Percentiles rank a stretch among this genome's conserved stretches.
Evolutionary conservation across 2,888 invertebrate species (phyloP).

Genomic region (Netelia inedita): DNA sequence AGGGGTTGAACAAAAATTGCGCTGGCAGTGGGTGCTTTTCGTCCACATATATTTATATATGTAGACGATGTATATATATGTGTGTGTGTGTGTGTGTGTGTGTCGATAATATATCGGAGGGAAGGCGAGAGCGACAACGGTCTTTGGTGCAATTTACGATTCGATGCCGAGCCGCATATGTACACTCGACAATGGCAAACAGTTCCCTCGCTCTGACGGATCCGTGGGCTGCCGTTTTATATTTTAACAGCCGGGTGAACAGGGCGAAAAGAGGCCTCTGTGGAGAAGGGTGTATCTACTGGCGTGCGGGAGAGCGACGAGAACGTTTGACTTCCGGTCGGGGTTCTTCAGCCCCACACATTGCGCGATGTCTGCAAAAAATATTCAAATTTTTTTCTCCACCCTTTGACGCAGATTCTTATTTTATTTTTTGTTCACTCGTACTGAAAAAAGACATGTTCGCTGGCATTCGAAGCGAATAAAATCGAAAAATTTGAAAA

Average conservation of each 20-base stretch:
- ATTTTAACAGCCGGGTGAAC: slow-evolving; percentile 50
- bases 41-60: neutral
- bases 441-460: no score
- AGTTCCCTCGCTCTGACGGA: neutral
- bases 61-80: neutral
- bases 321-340: slow-evolving; percentile 54
- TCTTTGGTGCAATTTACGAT: slow-evolving; percentile 53
- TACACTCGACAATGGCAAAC: slow-evolving; percentile 37
- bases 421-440: neutral
- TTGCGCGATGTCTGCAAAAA: slow-evolving; percentile 39
- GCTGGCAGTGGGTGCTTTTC: slow-evolving; percentile 3
- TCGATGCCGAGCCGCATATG: slow-evolving; percentile 14
- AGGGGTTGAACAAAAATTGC: slow-evolving; percentile 1
- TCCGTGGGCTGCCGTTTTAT: slow-evolving; percentile 30
- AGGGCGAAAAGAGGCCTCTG: neutral
- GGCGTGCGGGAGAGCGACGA: slow-evolving; percentile 33
- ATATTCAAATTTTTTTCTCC: slow-evolving; percentile 14
- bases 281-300: slow-evolving; percentile 52
- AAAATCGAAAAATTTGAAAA: no score
- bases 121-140: slow-evolving; percentile 23
- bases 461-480: no score
- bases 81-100: neutral
- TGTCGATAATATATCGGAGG: slow-evolving; percentile 26
- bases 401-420: slow-evolving; percentile 2
- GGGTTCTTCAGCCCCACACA: slow-evolving; percentile 5